phyloP scores from a whole-genome alignment of 2,113 vertebrate species.

The Sinocyclocheilus anshuiensis region DNA sequence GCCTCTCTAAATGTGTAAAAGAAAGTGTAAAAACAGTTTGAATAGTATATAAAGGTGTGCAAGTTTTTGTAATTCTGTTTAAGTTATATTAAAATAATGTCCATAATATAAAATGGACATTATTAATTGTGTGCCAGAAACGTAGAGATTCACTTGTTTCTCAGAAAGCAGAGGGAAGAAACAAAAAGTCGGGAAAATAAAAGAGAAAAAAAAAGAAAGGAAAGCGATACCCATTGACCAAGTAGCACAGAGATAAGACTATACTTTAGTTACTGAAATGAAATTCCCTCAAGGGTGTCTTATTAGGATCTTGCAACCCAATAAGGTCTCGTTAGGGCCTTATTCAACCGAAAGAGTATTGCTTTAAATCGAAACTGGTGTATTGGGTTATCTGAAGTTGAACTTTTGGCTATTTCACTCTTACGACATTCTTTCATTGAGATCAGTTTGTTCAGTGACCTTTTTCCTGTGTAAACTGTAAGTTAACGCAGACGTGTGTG shows the following conservation, averaged over 20 bases:
- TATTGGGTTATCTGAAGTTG: background rate
- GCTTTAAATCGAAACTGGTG: constrained; percentile 3
- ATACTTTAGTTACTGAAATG: constrained; percentile 21
- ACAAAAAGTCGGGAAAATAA: background rate
- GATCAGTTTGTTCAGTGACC: background rate
- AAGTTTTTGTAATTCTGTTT: too few relatives aligned
- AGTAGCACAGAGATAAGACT: constrained; percentile 6
- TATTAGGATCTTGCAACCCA: constrained; percentile 4
- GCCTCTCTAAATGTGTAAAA: too few relatives aligned
- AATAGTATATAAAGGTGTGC: too few relatives aligned
- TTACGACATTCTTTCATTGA: background rate
- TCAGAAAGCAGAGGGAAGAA: background rate
- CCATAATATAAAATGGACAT: background rate
- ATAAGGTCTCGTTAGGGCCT: background rate
- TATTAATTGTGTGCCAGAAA: background rate
- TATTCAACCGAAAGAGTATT: background rate
- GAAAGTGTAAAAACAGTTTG: too few relatives aligned
- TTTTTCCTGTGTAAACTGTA: background rate
- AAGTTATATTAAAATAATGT: too few relatives aligned
- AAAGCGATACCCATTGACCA: constrained; percentile 23
- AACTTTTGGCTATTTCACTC: background rate
- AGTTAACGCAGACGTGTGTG: background rate
- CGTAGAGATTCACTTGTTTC: background rate
- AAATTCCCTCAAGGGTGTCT: constrained; percentile 4
- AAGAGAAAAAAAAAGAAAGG: background rate